Percentiles rank a stretch among this genome's conserved stretches.
Evolutionary conservation across 2,888 invertebrate genomes (phyloP).

Genomic region (Proisotoma minuta): DNA sequence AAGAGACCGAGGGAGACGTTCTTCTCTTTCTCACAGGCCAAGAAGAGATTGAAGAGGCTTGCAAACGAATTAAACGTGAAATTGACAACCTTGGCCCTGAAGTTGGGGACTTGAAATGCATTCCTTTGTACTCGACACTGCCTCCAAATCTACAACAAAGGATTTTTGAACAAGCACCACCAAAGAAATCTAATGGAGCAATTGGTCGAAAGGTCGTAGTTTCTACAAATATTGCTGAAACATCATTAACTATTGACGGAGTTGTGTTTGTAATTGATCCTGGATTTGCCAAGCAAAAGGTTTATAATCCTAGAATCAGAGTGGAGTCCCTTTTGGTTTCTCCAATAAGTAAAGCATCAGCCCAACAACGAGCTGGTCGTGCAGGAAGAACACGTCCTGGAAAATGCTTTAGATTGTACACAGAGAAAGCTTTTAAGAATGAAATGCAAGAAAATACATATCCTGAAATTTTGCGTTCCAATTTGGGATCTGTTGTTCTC

Average conservation of each 20-base stretch:
- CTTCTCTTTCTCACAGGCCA: constrained; percentile 80
- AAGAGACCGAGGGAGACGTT: constrained; percentile 86
- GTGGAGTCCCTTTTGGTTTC: constrained; percentile 97
- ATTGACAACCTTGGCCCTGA: constrained; percentile 94
- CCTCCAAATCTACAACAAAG: constrained; percentile 95
- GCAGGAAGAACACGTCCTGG: constrained; percentile 97
- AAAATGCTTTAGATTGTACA: constrained; percentile 93
- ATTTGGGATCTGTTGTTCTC: constrained; percentile 93
- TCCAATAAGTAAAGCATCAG: constrained; percentile 97
- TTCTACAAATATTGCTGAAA: constrained; percentile 98
- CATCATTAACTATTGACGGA: constrained; percentile 96
- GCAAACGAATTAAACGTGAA: constrained; percentile 93
- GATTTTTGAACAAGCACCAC: constrained; percentile 95
- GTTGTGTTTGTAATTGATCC: constrained; percentile 99
- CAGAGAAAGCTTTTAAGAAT: constrained; percentile 89
- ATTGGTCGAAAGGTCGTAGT: constrained; percentile 92
- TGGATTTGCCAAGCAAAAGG: constrained; percentile 98
- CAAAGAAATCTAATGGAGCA: constrained; percentile 74
- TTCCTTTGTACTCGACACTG: constrained; percentile 95
- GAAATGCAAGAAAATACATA: constrained; percentile 99
- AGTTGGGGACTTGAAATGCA: constrained; percentile 94
- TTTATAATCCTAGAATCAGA: constrained; percentile 81
- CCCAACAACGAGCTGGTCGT: constrained; percentile 95
- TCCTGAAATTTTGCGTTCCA: constrained; percentile 88
- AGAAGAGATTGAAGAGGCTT: constrained; percentile 97